Evolutionary conservation across 2,797 vertebrate species (phyloP).

Genomic region (Poeciliopsis infans): DNA sequence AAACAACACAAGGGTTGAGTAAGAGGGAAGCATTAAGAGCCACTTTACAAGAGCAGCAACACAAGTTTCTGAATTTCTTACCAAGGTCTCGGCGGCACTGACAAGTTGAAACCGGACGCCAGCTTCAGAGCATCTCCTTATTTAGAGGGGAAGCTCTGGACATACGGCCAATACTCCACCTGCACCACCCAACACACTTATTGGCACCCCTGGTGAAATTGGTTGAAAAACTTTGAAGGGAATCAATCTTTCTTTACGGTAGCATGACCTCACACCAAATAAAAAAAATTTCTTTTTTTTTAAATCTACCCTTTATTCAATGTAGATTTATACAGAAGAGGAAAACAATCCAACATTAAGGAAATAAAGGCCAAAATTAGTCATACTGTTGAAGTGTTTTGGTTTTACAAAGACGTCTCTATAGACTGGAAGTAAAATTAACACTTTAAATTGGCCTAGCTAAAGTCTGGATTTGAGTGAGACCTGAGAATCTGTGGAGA

Average conservation of each 20-base stretch:
- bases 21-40: slow-evolving; percentile 17
- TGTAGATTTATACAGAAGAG: not conserved
- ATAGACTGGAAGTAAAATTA: not conserved
- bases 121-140: slow-evolving; percentile 36
- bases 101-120: slow-evolving; percentile 31
- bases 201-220: not conserved
- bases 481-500: not conserved
- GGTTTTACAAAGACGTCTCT: not conserved
- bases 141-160: slow-evolving; percentile 7
- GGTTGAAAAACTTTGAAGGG: not conserved
- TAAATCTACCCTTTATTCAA: not conserved
- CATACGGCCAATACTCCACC: not conserved
- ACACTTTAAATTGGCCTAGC: not conserved
- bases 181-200: not conserved
- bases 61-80: slow-evolving; percentile 26
- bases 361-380: not conserved
- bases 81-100: slow-evolving; percentile 26
- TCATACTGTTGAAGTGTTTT: not conserved
- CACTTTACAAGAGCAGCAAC: slow-evolving; percentile 38
- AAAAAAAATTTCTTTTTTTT: too few relatives aligned
- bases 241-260: not conserved
- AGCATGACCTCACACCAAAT: not conserved
- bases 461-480: not conserved
- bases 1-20: too few relatives aligned
- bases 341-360: not conserved